A percentile compares a stretch with the other conserved stretches of the same genome.
Evolutionary conservation across 2,888 invertebrate species (phyloP).

Genomic region (Euplagia quadripunctaria): DNA sequence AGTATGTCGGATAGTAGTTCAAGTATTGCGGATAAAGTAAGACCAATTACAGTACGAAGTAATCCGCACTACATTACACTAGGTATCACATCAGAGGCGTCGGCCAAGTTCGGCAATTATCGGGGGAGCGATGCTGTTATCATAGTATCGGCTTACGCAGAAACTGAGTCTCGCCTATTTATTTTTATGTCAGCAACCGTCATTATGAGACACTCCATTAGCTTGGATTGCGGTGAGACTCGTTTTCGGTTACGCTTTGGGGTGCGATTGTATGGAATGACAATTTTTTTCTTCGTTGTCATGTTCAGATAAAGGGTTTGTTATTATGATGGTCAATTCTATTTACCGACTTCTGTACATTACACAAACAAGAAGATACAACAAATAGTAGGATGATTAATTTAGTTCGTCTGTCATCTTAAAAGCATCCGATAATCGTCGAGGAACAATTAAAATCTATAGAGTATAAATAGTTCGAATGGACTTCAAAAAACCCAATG

Average conservation of each 20-base stretch:
- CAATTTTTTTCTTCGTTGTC: slow-evolving; percentile 62
- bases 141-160: slow-evolving; percentile 88
- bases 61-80: slow-evolving; percentile 77
- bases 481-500: slow-evolving; percentile 55
- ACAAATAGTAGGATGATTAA: slow-evolving; percentile 24
- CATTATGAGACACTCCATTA: slow-evolving; percentile 88
- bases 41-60: slow-evolving; percentile 76
- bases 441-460: slow-evolving; percentile 31
- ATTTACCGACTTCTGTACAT: slow-evolving; percentile 27
- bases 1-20: background rate
- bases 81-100: slow-evolving; percentile 63
- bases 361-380: slow-evolving; percentile 3
- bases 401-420: slow-evolving; percentile 33
- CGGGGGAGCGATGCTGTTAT: slow-evolving; percentile 86
- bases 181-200: slow-evolving; percentile 88
- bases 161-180: slow-evolving; percentile 87
- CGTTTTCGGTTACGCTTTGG: slow-evolving; percentile 85
- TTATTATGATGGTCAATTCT: slow-evolving; percentile 50
- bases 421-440: slow-evolving; percentile 31
- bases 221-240: slow-evolving; percentile 85
- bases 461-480: slow-evolving; percentile 53
- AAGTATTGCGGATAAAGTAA: slow-evolving; percentile 31
- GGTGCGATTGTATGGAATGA: slow-evolving; percentile 79
- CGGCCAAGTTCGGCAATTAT: slow-evolving; percentile 85
- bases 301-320: slow-evolving; percentile 65